Conservation (phyloP, 1,140 invertebrate genomes). For the Lucilia cuprina region DNA sequence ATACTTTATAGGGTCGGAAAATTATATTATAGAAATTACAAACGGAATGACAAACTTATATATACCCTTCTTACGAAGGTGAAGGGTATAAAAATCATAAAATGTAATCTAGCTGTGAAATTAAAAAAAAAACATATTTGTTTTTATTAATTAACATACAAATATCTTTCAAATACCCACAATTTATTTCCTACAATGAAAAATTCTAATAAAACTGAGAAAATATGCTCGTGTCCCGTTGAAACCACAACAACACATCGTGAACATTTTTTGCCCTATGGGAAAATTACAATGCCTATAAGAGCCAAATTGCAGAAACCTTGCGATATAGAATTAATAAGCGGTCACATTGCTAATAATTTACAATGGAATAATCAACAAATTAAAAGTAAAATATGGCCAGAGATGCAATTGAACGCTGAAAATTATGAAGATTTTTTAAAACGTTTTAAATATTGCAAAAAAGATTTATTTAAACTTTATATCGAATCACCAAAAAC, state of each 20-base stretch:
- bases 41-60: no score
- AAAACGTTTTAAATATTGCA: slow-evolving; percentile 35
- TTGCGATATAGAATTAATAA: slow-evolving; percentile 30
- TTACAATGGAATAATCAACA: slow-evolving; percentile 2
- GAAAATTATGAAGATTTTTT: slow-evolving; percentile 39
- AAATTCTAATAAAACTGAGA: background rate
- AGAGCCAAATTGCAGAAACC: background rate
- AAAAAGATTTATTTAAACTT: slow-evolving; percentile 35
- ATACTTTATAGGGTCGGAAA: no score
- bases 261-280: background rate
- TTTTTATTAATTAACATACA: no score
- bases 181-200: no score
- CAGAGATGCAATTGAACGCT: background rate
- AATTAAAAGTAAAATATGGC: slow-evolving; percentile 33
- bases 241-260: slow-evolving; percentile 15
- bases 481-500: slow-evolving; percentile 26
- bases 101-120: no score
- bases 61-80: no score
- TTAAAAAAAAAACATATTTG: no score
- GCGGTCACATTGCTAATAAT: slow-evolving; percentile 33
- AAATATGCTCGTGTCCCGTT: slow-evolving; percentile 20
- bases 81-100: no score
- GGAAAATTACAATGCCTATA: background rate
- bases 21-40: no score
- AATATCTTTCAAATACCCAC: no score